Conservation (phyloP, 2,113 vertebrate genomes). For the Chiloscyllium plagiosum region DNA sequence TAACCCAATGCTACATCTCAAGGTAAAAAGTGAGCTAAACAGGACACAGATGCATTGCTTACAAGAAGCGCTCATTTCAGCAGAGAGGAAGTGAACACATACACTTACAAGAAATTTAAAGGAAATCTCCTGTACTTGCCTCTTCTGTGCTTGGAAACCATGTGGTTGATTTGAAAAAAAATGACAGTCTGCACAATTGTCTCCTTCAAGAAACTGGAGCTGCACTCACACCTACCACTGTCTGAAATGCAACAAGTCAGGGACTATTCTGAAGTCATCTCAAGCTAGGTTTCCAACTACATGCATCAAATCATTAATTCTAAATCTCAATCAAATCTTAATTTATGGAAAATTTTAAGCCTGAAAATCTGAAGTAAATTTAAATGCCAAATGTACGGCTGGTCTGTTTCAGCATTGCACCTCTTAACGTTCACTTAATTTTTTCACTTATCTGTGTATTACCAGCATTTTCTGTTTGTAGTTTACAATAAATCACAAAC, state of each 20-base stretch:
- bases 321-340: not conserved
- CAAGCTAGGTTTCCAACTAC: not conserved
- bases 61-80: not conserved
- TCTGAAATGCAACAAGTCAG: not conserved
- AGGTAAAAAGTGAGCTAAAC: not conserved
- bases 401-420: not conserved
- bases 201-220: not conserved
- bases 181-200: not conserved
- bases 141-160: slow-evolving; percentile 8
- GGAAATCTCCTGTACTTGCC: slow-evolving; percentile 1
- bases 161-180: slow-evolving; percentile 30
- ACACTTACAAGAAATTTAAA: slow-evolving; percentile 29
- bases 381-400: not conserved
- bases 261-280: not conserved
- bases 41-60: not conserved
- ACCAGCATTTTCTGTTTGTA: not conserved
- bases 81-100: not conserved
- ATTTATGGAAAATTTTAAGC: not conserved
- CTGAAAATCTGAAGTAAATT: not conserved
- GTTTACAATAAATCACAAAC: not conserved
- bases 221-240: not conserved
- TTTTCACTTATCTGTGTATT: not conserved
- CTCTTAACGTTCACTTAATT: not conserved
- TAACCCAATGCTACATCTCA: not conserved
- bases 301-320: not conserved